phyloP scores from a whole-genome alignment of 2,113 vertebrate genomes.

The Pampusana beccarii region DNA sequence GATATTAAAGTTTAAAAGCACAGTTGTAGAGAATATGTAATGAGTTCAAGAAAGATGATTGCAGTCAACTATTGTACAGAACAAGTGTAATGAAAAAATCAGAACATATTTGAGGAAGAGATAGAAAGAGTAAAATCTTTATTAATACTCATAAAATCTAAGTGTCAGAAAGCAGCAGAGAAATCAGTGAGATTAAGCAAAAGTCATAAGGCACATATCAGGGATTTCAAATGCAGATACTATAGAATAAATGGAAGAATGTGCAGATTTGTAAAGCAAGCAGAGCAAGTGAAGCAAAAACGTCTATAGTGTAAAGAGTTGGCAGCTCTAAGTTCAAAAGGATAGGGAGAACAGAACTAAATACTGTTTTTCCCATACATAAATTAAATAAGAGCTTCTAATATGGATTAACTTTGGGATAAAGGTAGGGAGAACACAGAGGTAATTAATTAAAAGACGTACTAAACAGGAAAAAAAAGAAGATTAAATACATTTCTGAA shows the following conservation, averaged over 20 bases:
- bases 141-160: slow-evolving; percentile 60
- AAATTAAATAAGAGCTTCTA: not conserved
- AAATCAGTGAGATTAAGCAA: slow-evolving; percentile 53
- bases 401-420: not conserved
- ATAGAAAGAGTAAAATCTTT: slow-evolving; percentile 43
- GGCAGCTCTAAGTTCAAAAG: not conserved
- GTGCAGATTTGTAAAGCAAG: not conserved
- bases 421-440: not conserved
- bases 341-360: not conserved
- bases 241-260: not conserved
- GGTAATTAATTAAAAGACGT: not conserved
- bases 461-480: not conserved
- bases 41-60: slow-evolving; percentile 47
- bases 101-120: slow-evolving; percentile 37
- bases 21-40: slow-evolving; percentile 55
- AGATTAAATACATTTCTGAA: not conserved
- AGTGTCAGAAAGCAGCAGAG: not conserved
- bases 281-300: not conserved
- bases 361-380: not conserved
- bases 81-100: slow-evolving; percentile 17
- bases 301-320: not conserved
- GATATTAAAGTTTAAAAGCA: slow-evolving; percentile 57
- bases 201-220: slow-evolving; percentile 45
- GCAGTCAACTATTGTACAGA: slow-evolving; percentile 14
- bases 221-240: not conserved